phyloP scores from a whole-genome alignment of 2,797 vertebrate genomes.

The Menidia menidia region DNA sequence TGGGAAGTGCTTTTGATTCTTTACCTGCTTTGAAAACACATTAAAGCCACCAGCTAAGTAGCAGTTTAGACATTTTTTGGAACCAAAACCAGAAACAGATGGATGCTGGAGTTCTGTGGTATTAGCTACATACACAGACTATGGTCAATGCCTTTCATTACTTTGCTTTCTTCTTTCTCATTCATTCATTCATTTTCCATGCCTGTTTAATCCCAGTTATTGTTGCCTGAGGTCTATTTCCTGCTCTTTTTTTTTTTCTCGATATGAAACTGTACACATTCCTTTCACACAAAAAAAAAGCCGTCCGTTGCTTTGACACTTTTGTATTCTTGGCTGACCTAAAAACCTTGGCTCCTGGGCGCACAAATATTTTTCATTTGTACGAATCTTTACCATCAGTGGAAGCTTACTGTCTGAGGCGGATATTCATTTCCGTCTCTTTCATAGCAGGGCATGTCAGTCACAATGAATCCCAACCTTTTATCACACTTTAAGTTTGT shows the following conservation, averaged over 20 bases:
- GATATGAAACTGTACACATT: background rate
- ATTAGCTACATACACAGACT: background rate
- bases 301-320: background rate
- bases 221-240: no score
- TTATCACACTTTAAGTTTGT: background rate
- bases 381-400: background rate
- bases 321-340: background rate
- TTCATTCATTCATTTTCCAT: no score
- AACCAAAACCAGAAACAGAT: background rate
- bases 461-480: background rate
- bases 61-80: background rate
- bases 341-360: background rate
- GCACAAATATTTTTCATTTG: background rate
- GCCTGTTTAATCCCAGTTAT: no score
- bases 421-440: constrained; percentile 1
- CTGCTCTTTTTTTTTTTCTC: no score
- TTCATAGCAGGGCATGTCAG: background rate
- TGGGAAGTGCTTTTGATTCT: no score
- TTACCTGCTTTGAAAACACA: no score
- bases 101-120: background rate
- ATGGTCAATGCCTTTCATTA: no score
- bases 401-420: background rate
- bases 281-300: background rate
- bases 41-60: no score
- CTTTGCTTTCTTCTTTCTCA: no score